Conservation (phyloP, 2,888 invertebrate genomes). For the Coelinius sp. region DNA sequence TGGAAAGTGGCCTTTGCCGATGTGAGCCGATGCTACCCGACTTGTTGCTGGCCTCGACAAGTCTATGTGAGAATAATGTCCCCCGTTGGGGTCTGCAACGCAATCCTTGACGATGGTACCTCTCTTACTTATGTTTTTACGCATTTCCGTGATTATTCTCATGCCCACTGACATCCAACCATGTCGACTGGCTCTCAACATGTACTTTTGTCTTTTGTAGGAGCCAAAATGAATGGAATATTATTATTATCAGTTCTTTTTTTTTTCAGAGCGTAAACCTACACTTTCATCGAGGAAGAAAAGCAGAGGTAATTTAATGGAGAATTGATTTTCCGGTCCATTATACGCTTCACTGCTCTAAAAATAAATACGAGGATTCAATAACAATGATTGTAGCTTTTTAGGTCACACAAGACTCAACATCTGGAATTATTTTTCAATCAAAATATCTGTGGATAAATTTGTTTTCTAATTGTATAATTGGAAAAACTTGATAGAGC, state of each 20-base stretch:
- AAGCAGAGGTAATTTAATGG: neutral
- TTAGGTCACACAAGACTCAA: neutral
- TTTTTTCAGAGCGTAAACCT: too few species aligned
- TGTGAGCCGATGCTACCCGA: constrained; percentile 20
- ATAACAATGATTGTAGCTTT: neutral
- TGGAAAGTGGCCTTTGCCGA: constrained; percentile 61
- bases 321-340: constrained; percentile 4
- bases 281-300: neutral
- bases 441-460: neutral
- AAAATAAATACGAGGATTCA: neutral
- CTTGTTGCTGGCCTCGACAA: neutral
- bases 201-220: too few species aligned
- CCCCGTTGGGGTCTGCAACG: neutral
- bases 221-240: too few species aligned
- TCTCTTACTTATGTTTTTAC: neutral
- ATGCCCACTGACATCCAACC: neutral
- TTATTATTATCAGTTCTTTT: too few species aligned
- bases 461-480: neutral
- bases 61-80: neutral
- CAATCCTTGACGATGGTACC: constrained; percentile 1
- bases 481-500: neutral
- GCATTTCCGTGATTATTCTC: constrained; percentile 13
- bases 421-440: neutral
- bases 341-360: neutral
- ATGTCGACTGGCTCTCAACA: too few species aligned